phyloP scores from a whole-genome alignment of 2,888 invertebrate species.

The Ophioninae sp. region DNA sequence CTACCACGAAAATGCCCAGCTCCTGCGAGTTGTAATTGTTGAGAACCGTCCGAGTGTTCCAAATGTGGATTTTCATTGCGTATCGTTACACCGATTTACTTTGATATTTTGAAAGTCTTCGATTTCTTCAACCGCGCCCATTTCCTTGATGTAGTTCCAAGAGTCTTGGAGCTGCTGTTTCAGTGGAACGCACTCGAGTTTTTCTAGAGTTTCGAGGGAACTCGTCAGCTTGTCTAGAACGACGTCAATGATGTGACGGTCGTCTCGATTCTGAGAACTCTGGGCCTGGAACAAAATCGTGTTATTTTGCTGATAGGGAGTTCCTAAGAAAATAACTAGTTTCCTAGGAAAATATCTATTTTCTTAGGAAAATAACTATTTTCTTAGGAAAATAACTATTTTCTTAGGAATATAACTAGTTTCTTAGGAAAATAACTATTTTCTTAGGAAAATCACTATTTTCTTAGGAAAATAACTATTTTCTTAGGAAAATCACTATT shows the following conservation, averaged over 20 bases:
- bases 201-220: conserved; percentile 73
- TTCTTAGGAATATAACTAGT: too few relatives aligned
- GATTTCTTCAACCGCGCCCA: conserved; percentile 76
- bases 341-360: too few relatives aligned
- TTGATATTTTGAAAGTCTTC: conserved; percentile 79
- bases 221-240: conserved; percentile 70
- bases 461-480: too few relatives aligned
- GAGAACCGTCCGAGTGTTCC: neutral
- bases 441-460: too few relatives aligned
- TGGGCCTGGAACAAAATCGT: conserved; percentile 14
- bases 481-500: too few relatives aligned
- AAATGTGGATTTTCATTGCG: neutral
- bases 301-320: neutral
- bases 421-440: too few relatives aligned
- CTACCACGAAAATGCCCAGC: conserved; percentile 74
- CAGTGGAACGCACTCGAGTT: conserved; percentile 72
- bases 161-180: conserved; percentile 75
- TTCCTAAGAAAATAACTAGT: too few relatives aligned
- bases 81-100: conserved; percentile 60
- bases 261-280: neutral
- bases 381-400: too few relatives aligned
- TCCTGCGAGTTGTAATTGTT: conserved; percentile 69
- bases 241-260: conserved; percentile 59
- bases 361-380: too few relatives aligned
- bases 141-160: conserved; percentile 75